phyloP scores from a whole-genome alignment of 2,797 vertebrate genomes.

The Rhyacichthys aspro region DNA sequence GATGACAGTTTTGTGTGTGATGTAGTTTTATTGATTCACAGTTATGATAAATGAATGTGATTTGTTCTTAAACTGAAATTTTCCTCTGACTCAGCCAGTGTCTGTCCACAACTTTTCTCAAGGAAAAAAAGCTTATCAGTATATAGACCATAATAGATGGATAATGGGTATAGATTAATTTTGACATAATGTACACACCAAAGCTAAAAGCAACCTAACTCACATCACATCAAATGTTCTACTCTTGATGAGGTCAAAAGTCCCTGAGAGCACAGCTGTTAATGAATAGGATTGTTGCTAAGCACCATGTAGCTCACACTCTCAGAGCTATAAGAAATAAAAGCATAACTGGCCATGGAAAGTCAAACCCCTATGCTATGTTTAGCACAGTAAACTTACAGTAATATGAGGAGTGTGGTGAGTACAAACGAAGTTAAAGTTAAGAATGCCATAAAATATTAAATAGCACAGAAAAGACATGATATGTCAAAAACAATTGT shows the following conservation, averaged over 20 bases:
- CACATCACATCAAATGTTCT: constrained; percentile 54
- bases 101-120: constrained; percentile 49
- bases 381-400: constrained; percentile 61
- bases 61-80: constrained; percentile 48
- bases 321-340: constrained; percentile 55
- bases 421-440: constrained; percentile 56
- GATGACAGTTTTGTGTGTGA: constrained; percentile 58
- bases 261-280: constrained; percentile 76
- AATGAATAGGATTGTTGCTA: constrained; percentile 53
- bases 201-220: constrained; percentile 57
- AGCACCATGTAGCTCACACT: constrained; percentile 60
- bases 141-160: constrained; percentile 12
- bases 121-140: constrained; percentile 42
- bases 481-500: constrained; percentile 56
- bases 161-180: constrained; percentile 5
- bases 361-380: constrained; percentile 50
- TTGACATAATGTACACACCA: constrained; percentile 46
- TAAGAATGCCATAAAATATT: constrained; percentile 53
- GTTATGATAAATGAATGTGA: constrained; percentile 76
- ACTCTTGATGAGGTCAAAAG: constrained; percentile 62
- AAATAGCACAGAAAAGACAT: constrained; percentile 72
- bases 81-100: constrained; percentile 60
- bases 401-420: constrained; percentile 55
- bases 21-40: constrained; percentile 83
- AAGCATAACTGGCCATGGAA: constrained; percentile 61